Base-by-base conservation (phyloP, 1,140 invertebrate genomes). In the Orussus abietinus region DNA sequence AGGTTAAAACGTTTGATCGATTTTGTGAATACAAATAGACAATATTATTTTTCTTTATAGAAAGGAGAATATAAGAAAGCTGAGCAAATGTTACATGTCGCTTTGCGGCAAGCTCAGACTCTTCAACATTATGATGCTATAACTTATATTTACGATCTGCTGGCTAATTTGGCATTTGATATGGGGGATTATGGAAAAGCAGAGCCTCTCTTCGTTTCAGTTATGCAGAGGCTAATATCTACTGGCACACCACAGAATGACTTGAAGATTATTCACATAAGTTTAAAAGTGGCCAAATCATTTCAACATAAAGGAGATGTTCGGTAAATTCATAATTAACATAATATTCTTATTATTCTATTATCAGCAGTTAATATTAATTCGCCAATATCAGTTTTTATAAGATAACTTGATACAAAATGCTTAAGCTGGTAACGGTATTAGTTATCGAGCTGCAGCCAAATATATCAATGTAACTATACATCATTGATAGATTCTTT, bases 131-230 rank as follows among this genome's bases (percentile, higher is more conserved):
- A 80, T 47, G 72, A 87, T 50, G 90, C 84, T 17, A 74, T 92
- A 33, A 86, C 88, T 5, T 93, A 94, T 55, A 83, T 94, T 41
- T 93, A 87, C 62, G 92, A 96, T 75, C 57, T 91, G 4, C 82
- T 97, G 80, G 92, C 91, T 4, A 94, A 96, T 74, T 73, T 95
- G 31, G 90, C 91, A 10, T 81, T 92, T 57, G 77, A 88, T 53
- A 73, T 75, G 33, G 80, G 81, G 30, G 77, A 94, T 44, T 82
- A 83, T 54, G 73, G 80, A 47, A 93, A 92, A 71, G 90, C 92
- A 5, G 86, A 95, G 64, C 80, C 80, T 38, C 66, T 96, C 14
- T 96, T 92, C 74, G 75, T 85, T 9, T 78, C 79, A 33, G 87
- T 94, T 2, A 82, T 93, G 70, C 82, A 87, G 65, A 79, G 85